phyloP scores from a whole-genome alignment of 2,888 invertebrate species.

The Saturnia japonica region DNA sequence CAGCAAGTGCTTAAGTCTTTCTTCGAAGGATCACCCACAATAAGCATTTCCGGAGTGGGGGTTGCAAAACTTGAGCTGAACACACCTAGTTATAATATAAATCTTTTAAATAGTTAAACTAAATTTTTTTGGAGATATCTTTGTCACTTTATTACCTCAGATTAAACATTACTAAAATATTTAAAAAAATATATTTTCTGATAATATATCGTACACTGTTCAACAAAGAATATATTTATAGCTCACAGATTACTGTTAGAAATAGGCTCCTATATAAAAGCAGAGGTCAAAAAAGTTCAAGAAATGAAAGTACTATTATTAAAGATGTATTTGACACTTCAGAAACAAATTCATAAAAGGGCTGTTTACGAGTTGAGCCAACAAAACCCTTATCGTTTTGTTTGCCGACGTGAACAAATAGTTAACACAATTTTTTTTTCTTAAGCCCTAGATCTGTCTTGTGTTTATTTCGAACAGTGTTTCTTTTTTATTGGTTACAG shows the following conservation, averaged over 20 bases:
- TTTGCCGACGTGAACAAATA: slow-evolving; percentile 4
- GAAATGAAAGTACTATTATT: neutral
- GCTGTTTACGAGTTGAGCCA: neutral
- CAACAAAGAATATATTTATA: neutral
- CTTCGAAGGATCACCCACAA: no score
- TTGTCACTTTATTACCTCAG: neutral
- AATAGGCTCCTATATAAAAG: neutral
- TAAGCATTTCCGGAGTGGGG: no score
- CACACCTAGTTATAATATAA: neutral
- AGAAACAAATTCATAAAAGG: slow-evolving; percentile 5
- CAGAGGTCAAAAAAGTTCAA: neutral
- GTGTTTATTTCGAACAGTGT: neutral
- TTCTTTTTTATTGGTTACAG: neutral
- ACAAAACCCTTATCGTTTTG: neutral
- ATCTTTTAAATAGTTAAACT: neutral
- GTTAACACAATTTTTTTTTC: neutral
- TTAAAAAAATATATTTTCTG: no score
- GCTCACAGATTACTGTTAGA: neutral
- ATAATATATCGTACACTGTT: neutral
- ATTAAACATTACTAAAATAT: neutral
- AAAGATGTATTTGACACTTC: neutral
- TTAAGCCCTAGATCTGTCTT: neutral
- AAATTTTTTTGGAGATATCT: neutral
- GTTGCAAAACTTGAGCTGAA: no score
- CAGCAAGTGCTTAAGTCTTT: no score